A percentile compares a stretch with the other conserved stretches of the same genome.
phyloP scores from a whole-genome alignment of 2,888 invertebrate genomes.

The Abrostola triplasia region DNA sequence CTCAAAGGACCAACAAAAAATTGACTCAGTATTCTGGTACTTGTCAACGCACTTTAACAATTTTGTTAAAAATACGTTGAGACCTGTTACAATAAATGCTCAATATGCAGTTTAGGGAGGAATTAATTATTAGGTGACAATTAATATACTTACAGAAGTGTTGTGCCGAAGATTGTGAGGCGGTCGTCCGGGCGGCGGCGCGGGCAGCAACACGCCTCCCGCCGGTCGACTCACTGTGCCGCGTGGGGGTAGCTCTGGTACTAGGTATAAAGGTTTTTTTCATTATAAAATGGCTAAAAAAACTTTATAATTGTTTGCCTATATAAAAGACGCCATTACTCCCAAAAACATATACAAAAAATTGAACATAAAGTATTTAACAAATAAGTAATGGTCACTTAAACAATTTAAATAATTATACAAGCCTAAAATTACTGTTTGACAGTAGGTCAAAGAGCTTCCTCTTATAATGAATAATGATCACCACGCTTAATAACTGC shows the following conservation, averaged over 20 bases:
- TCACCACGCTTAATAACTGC: neutral
- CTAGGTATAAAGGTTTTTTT: conserved; percentile 56
- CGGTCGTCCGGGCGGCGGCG: conserved; percentile 79
- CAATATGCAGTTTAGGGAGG: no score
- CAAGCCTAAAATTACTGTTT: neutral
- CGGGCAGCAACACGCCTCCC: conserved; percentile 87
- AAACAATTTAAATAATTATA: no score
- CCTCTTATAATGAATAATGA: neutral
- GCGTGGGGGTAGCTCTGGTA: conserved; percentile 95
- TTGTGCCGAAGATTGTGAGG: conserved; percentile 78
- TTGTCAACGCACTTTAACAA: no score
- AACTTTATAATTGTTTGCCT: neutral
- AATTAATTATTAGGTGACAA: neutral
- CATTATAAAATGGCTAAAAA: neutral
- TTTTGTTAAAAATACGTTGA: no score
- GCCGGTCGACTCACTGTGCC: conserved; percentile 94
- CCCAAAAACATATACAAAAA: no score
- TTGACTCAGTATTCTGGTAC: no score
- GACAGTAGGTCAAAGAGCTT: neutral
- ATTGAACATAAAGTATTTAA: no score
- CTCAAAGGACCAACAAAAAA: no score
- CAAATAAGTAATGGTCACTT: no score
- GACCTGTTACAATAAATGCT: no score
- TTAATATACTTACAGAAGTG: conserved; percentile 68
- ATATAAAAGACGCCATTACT: no score